Evolutionary conservation across 2,797 vertebrate genomes (phyloP).

Genomic region (Myiotriccus ornatus): DNA sequence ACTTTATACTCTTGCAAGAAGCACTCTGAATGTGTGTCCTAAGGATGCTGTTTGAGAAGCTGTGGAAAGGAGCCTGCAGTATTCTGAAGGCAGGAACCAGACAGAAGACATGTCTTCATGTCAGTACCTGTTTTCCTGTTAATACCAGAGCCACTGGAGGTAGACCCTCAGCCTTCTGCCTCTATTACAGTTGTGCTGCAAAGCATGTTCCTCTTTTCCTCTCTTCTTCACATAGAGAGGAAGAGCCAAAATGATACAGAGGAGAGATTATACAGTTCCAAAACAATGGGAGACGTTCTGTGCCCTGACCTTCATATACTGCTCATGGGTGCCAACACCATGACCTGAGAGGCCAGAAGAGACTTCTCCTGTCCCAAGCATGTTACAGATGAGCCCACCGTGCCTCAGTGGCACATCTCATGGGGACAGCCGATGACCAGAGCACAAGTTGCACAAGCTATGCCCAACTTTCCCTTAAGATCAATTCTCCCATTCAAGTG

Average conservation of each 20-base stretch:
- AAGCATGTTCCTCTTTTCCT: background rate
- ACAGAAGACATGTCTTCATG: fast-evolving
- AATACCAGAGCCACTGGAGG: background rate
- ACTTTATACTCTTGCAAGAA: background rate
- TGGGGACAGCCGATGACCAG: background rate
- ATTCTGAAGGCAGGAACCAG: background rate
- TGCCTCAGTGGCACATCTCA: background rate
- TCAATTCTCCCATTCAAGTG: background rate
- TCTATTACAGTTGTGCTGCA: background rate
- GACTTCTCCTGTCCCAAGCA: fast-evolving
- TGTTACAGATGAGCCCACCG: background rate
- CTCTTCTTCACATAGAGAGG: background rate
- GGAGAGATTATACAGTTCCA: background rate
- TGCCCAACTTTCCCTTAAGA: background rate
- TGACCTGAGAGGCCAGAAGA: background rate
- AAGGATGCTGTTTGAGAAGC: background rate
- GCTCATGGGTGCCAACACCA: background rate
- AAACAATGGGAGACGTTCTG: background rate
- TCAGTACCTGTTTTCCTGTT: background rate
- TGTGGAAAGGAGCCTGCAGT: background rate
- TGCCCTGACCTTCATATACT: background rate
- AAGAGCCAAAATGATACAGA: background rate
- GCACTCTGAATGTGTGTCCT: background rate
- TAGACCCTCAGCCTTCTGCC: background rate
- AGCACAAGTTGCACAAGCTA: fast-evolving